phyloP scores from a whole-genome alignment of 2,888 invertebrate species.

The Yponomeuta sedellus region DNA sequence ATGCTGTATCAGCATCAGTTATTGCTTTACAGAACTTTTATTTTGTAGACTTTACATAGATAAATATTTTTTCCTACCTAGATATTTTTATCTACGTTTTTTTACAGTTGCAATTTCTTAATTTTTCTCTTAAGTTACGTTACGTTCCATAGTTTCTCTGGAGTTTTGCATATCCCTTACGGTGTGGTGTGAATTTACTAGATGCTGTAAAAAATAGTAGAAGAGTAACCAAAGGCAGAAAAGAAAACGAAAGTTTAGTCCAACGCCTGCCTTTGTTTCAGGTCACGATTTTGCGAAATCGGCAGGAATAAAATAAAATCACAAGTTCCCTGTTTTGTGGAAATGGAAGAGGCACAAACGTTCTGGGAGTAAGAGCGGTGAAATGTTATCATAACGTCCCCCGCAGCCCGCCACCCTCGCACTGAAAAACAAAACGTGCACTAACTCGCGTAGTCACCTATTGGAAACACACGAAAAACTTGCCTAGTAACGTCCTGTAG shows the following conservation, averaged over 20 bases:
- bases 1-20: too few species aligned
- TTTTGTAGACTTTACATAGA: too few species aligned
- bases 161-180: too few species aligned
- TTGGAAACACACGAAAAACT: neutral
- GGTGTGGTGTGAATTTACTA: too few species aligned
- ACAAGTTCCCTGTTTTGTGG: slow-evolving; percentile 47
- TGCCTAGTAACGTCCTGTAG: neutral
- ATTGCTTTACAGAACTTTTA: too few species aligned
- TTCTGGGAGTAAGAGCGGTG: slow-evolving; percentile 38
- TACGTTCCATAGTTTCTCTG: too few species aligned
- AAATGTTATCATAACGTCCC: slow-evolving; percentile 48
- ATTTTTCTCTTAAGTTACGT: too few species aligned
- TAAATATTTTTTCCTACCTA: too few species aligned
- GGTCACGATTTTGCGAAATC: slow-evolving; percentile 63
- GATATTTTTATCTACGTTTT: too few species aligned
- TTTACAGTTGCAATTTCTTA: too few species aligned
- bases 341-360: slow-evolving; percentile 47
- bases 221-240: neutral
- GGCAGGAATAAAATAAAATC: slow-evolving; percentile 56
- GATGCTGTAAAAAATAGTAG: neutral
- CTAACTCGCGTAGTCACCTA: neutral
- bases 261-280: slow-evolving; percentile 54
- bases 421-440: slow-evolving; percentile 7
- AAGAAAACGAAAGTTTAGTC: slow-evolving; percentile 37
- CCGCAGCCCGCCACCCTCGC: slow-evolving; percentile 20